Conservation (phyloP, 2,888 invertebrate genomes). For the Megamerina dolium region DNA sequence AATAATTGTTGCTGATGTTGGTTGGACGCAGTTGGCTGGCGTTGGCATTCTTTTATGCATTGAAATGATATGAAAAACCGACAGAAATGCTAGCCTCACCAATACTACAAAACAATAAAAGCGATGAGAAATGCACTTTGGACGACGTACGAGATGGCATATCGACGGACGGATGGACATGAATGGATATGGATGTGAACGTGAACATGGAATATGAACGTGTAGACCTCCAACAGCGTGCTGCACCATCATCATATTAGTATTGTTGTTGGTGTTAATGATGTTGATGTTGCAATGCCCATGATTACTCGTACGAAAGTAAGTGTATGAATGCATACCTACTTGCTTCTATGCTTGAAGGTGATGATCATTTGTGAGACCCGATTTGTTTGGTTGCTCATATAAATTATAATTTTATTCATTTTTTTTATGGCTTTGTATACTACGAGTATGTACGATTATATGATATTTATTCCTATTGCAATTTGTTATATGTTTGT, state of each 20-base stretch:
- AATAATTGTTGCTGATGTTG: conserved; percentile 26
- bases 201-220: conserved; percentile 11
- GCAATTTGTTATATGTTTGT: too few relatives aligned
- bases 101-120: conserved; percentile 23
- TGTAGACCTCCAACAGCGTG: conserved; percentile 24
- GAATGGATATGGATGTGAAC: conserved; percentile 10
- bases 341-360: too few relatives aligned
- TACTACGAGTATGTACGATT: too few relatives aligned
- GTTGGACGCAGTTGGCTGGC: conserved; percentile 5
- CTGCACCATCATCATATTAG: conserved; percentile 22
- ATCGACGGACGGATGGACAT: neutral
- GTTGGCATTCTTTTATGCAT: too few relatives aligned
- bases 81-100: too few relatives aligned
- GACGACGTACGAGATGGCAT: neutral
- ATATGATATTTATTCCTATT: too few relatives aligned
- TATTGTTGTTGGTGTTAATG: conserved; percentile 9
- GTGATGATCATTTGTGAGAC: too few relatives aligned
- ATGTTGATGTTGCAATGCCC: conserved; percentile 3
- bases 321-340: too few relatives aligned
- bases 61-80: too few relatives aligned
- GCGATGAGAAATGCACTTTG: conserved; percentile 20
- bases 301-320: too few relatives aligned
- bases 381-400: conserved; percentile 12
- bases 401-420: conserved; percentile 15
- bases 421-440: too few relatives aligned